Evolutionary conservation across 2,113 vertebrate species (phyloP).

Genomic region (Neoarius graeffei): DNA sequence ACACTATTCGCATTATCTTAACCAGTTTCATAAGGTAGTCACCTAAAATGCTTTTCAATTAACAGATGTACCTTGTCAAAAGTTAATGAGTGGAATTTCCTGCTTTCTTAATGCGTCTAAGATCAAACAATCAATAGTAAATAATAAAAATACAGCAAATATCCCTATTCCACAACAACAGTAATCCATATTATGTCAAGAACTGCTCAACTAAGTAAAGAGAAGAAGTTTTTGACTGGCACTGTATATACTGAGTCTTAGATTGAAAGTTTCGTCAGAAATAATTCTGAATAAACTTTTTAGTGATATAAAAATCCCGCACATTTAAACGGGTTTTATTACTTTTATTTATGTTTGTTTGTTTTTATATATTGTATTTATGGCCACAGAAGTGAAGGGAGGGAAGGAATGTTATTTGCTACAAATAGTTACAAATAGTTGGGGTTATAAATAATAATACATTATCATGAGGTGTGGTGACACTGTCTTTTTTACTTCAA

Average conservation of each 20-base stretch:
- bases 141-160: no score
- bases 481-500: background rate
- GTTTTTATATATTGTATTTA: background rate
- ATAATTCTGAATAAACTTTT: background rate
- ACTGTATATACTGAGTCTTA: background rate
- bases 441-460: background rate
- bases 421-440: background rate
- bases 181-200: no score
- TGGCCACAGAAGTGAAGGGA: background rate
- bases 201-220: no score
- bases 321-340: background rate
- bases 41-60: no score
- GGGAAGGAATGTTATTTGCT: background rate
- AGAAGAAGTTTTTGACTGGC: no score
- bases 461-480: background rate
- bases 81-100: no score
- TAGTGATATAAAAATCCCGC: background rate
- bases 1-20: no score
- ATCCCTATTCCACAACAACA: no score
- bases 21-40: no score
- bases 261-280: background rate
- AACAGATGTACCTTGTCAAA: no score
- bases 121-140: no score
- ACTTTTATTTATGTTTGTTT: background rate
- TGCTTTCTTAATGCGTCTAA: no score